These are phyloP conservation scores for Leucophenga montana DNA, from an alignment of 2,888 invertebrate genomes.

Conservation along the genomic window DNA sequence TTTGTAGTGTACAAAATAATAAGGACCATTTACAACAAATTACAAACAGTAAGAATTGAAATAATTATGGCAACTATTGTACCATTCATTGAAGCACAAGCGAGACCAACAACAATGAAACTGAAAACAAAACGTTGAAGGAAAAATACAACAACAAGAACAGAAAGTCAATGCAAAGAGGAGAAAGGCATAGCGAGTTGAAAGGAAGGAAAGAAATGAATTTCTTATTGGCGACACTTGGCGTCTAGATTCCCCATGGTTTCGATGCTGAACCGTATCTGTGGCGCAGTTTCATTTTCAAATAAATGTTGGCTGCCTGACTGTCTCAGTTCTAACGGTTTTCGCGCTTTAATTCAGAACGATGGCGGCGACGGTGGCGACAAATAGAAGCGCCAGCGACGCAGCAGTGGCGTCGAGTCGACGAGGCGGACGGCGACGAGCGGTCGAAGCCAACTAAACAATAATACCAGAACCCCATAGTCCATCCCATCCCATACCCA, in stretches of 20 bases:
- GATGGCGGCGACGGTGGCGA: conserved; percentile 48
- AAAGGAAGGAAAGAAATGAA: conserved; percentile 56
- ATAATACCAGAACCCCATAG: conserved; percentile 50
- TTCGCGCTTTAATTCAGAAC: conserved; percentile 47
- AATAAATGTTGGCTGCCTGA: conserved; percentile 67
- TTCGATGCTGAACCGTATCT: conserved; percentile 62
- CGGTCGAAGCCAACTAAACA: conserved; percentile 63
- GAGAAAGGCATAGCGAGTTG: conserved; percentile 46
- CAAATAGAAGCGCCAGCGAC: conserved; percentile 5
- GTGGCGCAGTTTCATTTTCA: conserved; percentile 52
- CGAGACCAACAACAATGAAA: not conserved
- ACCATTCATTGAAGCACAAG: conserved; percentile 29
- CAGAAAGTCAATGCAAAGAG: conserved; percentile 33
- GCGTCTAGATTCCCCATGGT: conserved; percentile 67
- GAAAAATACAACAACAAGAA: not conserved
- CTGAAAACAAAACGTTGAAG: not conserved
- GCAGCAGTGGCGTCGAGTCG: conserved; percentile 11
- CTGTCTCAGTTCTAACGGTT: conserved; percentile 55
- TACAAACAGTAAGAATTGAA: conserved; percentile 42
- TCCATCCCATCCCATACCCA: conserved; percentile 18
- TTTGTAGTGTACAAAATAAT: conserved; percentile 20
- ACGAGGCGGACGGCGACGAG: conserved; percentile 55
- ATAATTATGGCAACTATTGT: conserved; percentile 49
- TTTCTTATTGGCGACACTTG: conserved; percentile 68
- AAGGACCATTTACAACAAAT: conserved; percentile 43